Base-by-base conservation (phyloP, 2,888 invertebrate species). In the Brachypterus glaber region DNA sequence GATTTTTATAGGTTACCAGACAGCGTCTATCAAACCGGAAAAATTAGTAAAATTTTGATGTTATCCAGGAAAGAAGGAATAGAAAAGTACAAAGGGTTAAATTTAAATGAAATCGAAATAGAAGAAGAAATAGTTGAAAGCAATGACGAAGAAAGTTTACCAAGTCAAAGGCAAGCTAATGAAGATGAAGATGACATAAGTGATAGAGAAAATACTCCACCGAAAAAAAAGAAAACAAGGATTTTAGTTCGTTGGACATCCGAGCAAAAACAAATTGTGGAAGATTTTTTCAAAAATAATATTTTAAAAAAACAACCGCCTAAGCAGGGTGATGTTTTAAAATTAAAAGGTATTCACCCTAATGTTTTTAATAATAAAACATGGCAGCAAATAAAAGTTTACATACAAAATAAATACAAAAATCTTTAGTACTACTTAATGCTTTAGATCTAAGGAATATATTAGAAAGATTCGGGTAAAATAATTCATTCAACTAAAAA, bases 31-130 rank as follows among this genome's bases (percentile, higher is more conserved):
- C 33, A 38, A 11, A 33, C 33, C 3, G 33, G 26, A 7, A 38
- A 38, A 16, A 29, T 38, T 17, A 33, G 33, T 14, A 38, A 38
- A 27, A n/a, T 38, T 7, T 17, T 38, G 5, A 11, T 38, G 25
- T 11, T 33, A 4, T 18, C 17, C 14, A 33, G 26, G 26, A 18
- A 35, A 32, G 30, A 33, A 39, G 17, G 27, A 30, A 7, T 38
- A 2, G 18, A 27, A 11, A 30, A 35, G 35, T 42, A 26, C 27
- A 42, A 42, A 35, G 39, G 42, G 3, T 30, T 35, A 15, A 15
- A 18, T 3, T 30, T 42, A 17, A 12, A 15, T 17, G 33, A 42
- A 29, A 39, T 42, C 8, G 30, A 41, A 8, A 17, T 41, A 16
- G 29, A 27, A 11, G 35, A 25, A 8, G 24, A 40, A 30, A 37